phyloP scores from a whole-genome alignment of 2,888 invertebrate genomes.

The Cephus spinipes region DNA sequence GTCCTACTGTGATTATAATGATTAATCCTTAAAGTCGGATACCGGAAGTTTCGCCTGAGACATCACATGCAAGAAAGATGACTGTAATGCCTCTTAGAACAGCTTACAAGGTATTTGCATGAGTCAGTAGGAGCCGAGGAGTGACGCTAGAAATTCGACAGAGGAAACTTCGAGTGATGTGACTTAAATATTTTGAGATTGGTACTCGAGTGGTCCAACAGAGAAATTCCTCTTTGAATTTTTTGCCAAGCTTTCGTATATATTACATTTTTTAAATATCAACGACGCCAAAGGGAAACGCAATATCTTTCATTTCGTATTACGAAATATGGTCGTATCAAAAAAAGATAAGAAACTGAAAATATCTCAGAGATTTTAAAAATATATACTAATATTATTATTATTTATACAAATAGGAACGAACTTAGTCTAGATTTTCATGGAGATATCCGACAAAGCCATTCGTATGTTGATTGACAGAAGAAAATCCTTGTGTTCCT shows the following conservation, averaged over 20 bases:
- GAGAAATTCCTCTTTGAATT: too few relatives aligned
- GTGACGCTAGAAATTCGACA: neutral
- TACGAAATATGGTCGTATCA: too few relatives aligned
- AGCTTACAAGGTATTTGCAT: neutral
- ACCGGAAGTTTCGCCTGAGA: neutral
- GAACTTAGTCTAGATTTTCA: neutral
- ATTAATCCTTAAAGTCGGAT: neutral
- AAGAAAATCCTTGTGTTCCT: neutral
- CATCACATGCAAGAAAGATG: neutral
- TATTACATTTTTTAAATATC: too few relatives aligned
- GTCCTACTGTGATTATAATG: neutral
- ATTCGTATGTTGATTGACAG: neutral
- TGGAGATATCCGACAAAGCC: neutral
- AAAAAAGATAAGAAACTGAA: neutral
- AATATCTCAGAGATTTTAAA: neutral
- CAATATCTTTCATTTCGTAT: too few relatives aligned
- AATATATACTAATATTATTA: neutral
- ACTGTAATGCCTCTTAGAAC: neutral
- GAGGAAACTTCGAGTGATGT: neutral
- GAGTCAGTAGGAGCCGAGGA: neutral
- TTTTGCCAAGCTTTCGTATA: too few relatives aligned
- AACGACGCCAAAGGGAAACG: too few relatives aligned
- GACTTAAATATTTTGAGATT: too few relatives aligned
- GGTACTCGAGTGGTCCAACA: too few relatives aligned
- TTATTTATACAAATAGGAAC: neutral